Base-by-base conservation (phyloP, 1,140 invertebrate genomes). In the Drosophila insularis region DNA sequence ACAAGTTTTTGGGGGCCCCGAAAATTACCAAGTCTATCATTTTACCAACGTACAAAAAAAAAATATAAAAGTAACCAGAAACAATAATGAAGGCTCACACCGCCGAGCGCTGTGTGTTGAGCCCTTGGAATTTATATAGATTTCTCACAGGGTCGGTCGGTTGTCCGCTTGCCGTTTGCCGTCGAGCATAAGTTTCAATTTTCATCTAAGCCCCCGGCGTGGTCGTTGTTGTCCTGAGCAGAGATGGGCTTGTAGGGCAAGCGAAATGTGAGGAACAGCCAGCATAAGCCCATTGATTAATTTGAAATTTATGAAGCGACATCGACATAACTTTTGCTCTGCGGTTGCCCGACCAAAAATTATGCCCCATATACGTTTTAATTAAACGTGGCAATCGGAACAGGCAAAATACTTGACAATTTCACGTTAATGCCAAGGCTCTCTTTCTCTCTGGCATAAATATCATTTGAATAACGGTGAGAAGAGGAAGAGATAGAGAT, bases 281-380 rank as follows among this genome's bases (percentile, higher is more conserved):
- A 68, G 40, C 74, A 60, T 74, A 89, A 89, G 84, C 84, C 84
- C 84, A 89, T 89, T 89, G 84, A 89, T 89, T 89, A 89, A 89
- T 89, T 89, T 89, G 84, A 89, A 89, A 89, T 89, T 89, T 89
- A 89, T 89, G 84, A 89, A 74, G 80, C 76, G 63, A 55, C 74
- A 43, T 74, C 59, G 72, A 74, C 82, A 81, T 87, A 79, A 72
- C 82, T 87, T 78, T 82, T 78, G 67, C 70, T 76, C 69, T 77
- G 77, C 66, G 78, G 77, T 70, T 64, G 27, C 32, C 35, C 50
- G 11, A 32, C 21, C 19, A 43, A 54, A 64, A 65, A 63, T 56
- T 50, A 53, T 65, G 32, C 39, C 71, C 78, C 82, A 81, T 82
- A 89, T 87, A 89, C 80, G 74, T 89, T 89, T 89, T 89, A 89